Base-by-base conservation (phyloP, 2,797 vertebrate genomes). In the Gymnoscopelus microlampas region DNA sequence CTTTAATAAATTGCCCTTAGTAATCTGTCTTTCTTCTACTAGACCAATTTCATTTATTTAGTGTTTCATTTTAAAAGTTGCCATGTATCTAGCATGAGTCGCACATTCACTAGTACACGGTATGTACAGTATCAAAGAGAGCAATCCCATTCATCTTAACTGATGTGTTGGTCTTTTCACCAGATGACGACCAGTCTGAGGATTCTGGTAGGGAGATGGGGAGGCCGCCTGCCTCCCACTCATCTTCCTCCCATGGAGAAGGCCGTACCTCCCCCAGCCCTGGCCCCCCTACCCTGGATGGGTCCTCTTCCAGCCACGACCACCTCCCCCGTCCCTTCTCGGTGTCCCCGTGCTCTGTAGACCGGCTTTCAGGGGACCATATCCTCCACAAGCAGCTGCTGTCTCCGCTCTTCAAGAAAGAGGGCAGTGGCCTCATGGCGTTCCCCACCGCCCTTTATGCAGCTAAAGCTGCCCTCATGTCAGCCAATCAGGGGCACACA, bases 161-260 rank as follows among this genome's bases (percentile, higher is more conserved):
- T 35, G 32, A 35, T 7, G 32, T 32, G 32, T 32, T 4, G 32
- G 4, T 32, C 32, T 5, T 35, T 35, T 35, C 58, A 14, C 57
- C 70, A 97, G 97, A 95, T 89, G 95, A 96, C 70, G 95, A 96
- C 78, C 95, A 92, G 69, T 94, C 94, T 51, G 95, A 97, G 0
- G 95, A 96, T 61, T 90, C 92, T 0, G 92, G 89, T 58, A 95
- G 95, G 87, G 94, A 96, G 67, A 84, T 90, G 0, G 76, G 91
- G 81, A 89, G 93, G 83, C 91, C 92, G 0, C 92, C 94, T 0
- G 94, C 89, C 68, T 90, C 96, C 0, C 95, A 93, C 84, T 94
- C 94, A 0, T 95, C 96, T 24, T 96, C 96, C 3, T 96, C 93
- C 3, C 91, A 92, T 63, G 87, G 77, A 0, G 95, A 97, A 10